Percentiles rank a stretch among this genome's conserved stretches.
phyloP scores from a whole-genome alignment of 2,797 vertebrate genomes.

The Salarias fasciatus region DNA sequence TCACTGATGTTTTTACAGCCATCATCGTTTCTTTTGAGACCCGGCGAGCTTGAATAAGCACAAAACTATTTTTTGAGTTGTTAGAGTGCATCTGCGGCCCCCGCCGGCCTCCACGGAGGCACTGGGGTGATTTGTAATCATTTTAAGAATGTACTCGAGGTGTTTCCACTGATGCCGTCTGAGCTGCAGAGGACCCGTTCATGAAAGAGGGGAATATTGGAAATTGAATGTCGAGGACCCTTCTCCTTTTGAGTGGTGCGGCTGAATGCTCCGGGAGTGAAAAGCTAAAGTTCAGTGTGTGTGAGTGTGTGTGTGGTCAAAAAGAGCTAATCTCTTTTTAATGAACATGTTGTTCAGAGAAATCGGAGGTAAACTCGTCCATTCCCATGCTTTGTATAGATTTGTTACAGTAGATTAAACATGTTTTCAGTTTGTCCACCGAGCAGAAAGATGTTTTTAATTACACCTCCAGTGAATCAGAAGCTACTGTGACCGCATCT shows the following conservation, averaged over 20 bases:
- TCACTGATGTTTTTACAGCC: constrained; percentile 18
- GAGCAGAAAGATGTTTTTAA: constrained; percentile 18
- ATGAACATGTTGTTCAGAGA: constrained; percentile 70
- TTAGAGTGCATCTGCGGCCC: constrained; percentile 12
- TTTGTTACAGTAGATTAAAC: constrained; percentile 53
- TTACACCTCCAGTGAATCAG: neutral
- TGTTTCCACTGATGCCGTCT: constrained; percentile 57
- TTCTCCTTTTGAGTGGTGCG: constrained; percentile 45
- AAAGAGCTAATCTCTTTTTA: constrained; percentile 83
- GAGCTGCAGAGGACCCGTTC: constrained; percentile 54
- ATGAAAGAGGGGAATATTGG: constrained; percentile 65
- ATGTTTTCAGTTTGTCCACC: constrained; percentile 21
- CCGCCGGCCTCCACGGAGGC: constrained; percentile 18
- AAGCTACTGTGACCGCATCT: constrained; percentile 14
- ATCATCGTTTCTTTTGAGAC: constrained; percentile 1
- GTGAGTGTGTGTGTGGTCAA: constrained; percentile 28
- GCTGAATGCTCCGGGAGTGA: constrained; percentile 62
- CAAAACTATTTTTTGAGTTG: constrained; percentile 11
- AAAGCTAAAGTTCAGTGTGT: constrained; percentile 55
- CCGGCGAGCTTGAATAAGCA: neutral
- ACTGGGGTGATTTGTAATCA: constrained; percentile 68
- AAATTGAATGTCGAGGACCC: constrained; percentile 67
- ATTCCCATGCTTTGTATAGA: constrained; percentile 44
- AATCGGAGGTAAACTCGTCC: constrained; percentile 56
- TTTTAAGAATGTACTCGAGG: constrained; percentile 72